Conservation (phyloP, 2,113 vertebrate genomes). For the Paralichthys olivaceus region DNA sequence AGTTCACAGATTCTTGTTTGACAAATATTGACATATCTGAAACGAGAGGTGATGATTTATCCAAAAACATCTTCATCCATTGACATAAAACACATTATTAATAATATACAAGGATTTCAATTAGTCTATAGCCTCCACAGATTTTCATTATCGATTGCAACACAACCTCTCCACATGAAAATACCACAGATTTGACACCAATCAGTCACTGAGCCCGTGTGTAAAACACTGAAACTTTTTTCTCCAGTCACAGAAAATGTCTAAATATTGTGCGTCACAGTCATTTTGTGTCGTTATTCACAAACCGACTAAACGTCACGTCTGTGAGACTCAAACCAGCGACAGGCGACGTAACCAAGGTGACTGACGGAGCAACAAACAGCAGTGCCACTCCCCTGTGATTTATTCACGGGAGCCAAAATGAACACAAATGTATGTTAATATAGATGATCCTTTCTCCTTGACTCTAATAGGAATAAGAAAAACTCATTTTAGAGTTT, state of each 20-base stretch:
- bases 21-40: too few species aligned
- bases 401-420: constrained; percentile 52
- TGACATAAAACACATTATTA: too few species aligned
- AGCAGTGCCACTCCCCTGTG: constrained; percentile 12
- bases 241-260: not conserved
- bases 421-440: constrained; percentile 72
- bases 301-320: not conserved
- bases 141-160: too few species aligned
- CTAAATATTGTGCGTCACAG: not conserved
- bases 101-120: too few species aligned
- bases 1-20: too few species aligned
- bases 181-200: too few species aligned
- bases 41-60: too few species aligned
- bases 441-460: constrained; percentile 66
- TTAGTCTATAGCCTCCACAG: too few species aligned
- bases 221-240: not conserved
- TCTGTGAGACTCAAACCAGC: constrained; percentile 3
- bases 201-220: too few species aligned
- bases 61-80: too few species aligned
- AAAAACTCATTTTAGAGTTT: constrained; percentile 76
- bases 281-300: not conserved
- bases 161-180: too few species aligned
- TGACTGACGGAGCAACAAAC: constrained; percentile 26
- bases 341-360: not conserved
- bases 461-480: constrained; percentile 73